Evolutionary conservation across 1,140 invertebrate genomes (phyloP), one percentile per base, ranked within the genome.

Genomic region (Probaryconus sp.): DNA sequence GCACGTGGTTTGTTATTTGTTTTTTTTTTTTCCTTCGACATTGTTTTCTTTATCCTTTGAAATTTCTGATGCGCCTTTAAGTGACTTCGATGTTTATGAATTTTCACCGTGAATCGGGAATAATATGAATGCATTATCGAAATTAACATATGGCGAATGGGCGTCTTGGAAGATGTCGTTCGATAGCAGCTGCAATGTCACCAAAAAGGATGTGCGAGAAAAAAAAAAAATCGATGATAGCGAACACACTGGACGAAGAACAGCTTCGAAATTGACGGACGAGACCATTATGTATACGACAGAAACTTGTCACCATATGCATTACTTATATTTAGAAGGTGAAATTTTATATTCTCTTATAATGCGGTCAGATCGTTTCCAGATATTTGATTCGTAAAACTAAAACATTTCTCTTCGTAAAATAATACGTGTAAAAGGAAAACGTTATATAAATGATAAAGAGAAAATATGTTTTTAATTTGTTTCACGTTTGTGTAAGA

Each of bases 151-250:
- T 55, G 67, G 51, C 20, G 24, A 35, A 35, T 50, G 43, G 43
- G 48, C 53, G 33, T 53, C 21, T 53, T 33, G 10, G 43, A 37
- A 35, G 55, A 60, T 43, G 53, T 55, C 45, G 42, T 38, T 40
- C 51, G 40, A 9, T 45, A 45, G 38, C 69, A 72, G 69, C 60
- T 71, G 68, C 24, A 33, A 16, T 13, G 47, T 47, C 42, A 10
- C n/a, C n/a, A 9, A n/a, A 6, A 14, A 50, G 51, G 30, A 56
- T n/a, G 28, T 10, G 17, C 28, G 40, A 14, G 58, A 56, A 28
- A 64, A 64, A 71, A 61, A 64, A 56, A 26, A 26, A 58, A 16
- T 40, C 51, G 51, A 60, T 58, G 51, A 48, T 47, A 45, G 53
- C 11, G 10, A 40, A 13, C 21, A 47, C 7, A 40, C 47, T 48